Conservation (phyloP, 2,797 vertebrate genomes). For the Meriones psammophilus region DNA sequence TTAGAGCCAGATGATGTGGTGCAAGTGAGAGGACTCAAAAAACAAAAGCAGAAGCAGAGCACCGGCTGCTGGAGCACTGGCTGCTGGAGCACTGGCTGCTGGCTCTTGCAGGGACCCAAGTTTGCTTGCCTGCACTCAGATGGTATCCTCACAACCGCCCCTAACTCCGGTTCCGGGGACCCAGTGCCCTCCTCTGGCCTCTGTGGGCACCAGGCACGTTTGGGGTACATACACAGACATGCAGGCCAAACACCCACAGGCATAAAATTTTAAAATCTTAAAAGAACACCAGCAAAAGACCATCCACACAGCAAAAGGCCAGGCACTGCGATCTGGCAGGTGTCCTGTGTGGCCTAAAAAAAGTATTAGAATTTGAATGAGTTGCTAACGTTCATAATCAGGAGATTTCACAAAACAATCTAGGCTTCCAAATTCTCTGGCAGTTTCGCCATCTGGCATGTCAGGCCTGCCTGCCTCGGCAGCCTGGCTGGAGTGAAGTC, state of each 20-base stretch:
- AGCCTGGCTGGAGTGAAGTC: neutral
- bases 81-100: neutral
- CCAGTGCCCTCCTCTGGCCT: neutral
- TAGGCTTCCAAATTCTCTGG: constrained; percentile 62
- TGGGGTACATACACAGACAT: no score
- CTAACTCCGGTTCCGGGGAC: neutral
- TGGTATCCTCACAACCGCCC: neutral
- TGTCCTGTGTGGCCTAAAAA: constrained; percentile 36
- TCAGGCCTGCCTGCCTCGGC: constrained; percentile 11
- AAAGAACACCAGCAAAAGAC: constrained; percentile 37
- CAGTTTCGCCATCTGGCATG: constrained; percentile 56
- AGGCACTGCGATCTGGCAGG: constrained; percentile 2
- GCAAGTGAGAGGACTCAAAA: neutral
- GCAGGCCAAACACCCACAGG: neutral
- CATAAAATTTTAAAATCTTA: neutral
- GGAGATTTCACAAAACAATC: constrained; percentile 67
- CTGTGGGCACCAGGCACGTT: neutral
- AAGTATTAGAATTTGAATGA: constrained; percentile 58
- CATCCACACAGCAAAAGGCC: neutral
- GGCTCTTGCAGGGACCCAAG: no score
- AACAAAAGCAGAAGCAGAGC: neutral
- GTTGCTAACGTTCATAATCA: constrained; percentile 67
- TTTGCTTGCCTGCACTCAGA: neutral
- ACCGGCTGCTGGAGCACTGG: neutral
- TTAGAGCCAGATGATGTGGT: neutral